Percentiles rank a stretch among this genome's conserved stretches.
These are phyloP conservation scores for Ophonus ardosiacus DNA, from an alignment of 2,888 invertebrate genomes.

Conservation along the genomic window DNA sequence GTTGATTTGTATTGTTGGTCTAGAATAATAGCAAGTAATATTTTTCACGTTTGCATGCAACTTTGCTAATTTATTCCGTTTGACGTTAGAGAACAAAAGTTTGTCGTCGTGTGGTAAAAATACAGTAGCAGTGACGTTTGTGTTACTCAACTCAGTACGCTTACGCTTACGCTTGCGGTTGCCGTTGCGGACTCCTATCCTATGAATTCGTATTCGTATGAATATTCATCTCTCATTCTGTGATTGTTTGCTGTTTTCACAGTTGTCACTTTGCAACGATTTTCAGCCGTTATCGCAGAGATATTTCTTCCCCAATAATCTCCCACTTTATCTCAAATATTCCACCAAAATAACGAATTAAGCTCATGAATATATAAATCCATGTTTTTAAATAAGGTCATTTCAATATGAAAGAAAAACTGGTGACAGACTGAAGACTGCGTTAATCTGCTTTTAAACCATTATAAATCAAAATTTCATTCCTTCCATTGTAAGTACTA, in stretches of 20 bases:
- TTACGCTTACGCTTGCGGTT: neutral
- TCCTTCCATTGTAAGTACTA: no score
- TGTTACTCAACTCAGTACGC: neutral
- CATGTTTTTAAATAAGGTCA: neutral
- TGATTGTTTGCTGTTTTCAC: slow-evolving; percentile 37
- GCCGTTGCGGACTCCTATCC: neutral
- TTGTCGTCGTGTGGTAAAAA: slow-evolving; percentile 36
- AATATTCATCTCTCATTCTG: slow-evolving; percentile 48
- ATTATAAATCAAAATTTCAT: no score
- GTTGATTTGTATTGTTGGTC: neutral
- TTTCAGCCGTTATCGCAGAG: slow-evolving; percentile 1
- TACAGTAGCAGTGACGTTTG: slow-evolving; percentile 18
- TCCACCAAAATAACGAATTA: neutral
- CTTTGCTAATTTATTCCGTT: slow-evolving; percentile 52
- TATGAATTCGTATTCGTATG: slow-evolving; percentile 36
- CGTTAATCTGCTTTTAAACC: no score
- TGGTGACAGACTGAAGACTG: no score
- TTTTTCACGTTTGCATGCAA: slow-evolving; percentile 41
- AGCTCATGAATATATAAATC: neutral
- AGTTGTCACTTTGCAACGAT: slow-evolving; percentile 30
- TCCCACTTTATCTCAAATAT: neutral
- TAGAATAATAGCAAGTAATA: neutral
- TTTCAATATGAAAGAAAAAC: neutral
- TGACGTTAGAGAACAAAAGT: slow-evolving; percentile 41
- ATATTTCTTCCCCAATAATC: slow-evolving; percentile 20